phyloP scores from a whole-genome alignment of 2,113 vertebrate genomes.

The Centropus bengalensis region DNA sequence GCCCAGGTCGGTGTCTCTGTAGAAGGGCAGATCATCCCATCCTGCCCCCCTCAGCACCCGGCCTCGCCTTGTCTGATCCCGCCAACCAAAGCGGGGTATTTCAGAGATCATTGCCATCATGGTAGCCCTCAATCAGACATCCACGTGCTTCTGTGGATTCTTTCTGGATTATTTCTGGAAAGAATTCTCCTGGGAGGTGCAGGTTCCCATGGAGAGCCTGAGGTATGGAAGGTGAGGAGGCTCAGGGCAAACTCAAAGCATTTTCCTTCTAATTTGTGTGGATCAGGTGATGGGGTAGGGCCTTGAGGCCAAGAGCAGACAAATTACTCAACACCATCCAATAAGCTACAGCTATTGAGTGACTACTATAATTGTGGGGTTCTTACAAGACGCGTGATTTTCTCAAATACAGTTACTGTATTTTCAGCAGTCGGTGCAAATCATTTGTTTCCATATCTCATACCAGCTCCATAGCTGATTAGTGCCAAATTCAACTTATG shows the following conservation, averaged over 20 bases:
- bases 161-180: not conserved
- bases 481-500: conserved; percentile 58
- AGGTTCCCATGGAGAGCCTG: not conserved
- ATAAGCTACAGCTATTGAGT: not conserved
- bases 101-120: not conserved
- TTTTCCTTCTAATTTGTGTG: not conserved
- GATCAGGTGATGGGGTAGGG: not conserved
- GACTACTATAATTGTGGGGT: not conserved
- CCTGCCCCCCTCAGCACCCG: not conserved
- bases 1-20: too few relatives aligned
- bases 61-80: not conserved
- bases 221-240: not conserved
- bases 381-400: not conserved
- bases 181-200: not conserved
- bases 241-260: not conserved
- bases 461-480: conserved; percentile 56
- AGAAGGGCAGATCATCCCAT: not conserved
- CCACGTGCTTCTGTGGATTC: not conserved
- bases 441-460: conserved; percentile 54
- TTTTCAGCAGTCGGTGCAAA: conserved; percentile 50
- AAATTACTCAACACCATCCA: not conserved
- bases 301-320: not conserved
- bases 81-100: not conserved
- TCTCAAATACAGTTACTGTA: not conserved
- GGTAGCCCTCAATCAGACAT: not conserved